Evolutionary conservation across 2,888 invertebrate species (phyloP).

Genomic region (Stegana nigrithorax): DNA sequence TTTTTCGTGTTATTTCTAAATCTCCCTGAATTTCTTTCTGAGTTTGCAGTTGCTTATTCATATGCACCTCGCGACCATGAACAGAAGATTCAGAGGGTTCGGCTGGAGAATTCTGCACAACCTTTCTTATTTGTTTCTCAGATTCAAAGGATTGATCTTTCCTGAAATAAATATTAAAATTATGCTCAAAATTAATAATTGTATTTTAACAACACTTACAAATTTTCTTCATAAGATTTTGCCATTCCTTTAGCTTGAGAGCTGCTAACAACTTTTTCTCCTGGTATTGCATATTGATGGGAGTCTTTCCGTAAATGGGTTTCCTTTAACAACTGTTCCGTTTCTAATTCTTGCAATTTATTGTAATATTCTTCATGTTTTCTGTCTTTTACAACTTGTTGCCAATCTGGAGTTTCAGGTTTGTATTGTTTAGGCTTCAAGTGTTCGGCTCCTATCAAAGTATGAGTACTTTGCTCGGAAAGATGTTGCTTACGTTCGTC

Average conservation of each 20-base stretch:
- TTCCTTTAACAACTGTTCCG: slow-evolving; percentile 86
- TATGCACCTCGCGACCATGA: slow-evolving; percentile 89
- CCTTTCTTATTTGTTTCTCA: slow-evolving; percentile 71
- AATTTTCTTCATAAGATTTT: slow-evolving; percentile 82
- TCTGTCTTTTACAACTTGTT: slow-evolving; percentile 82
- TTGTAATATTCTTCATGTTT: slow-evolving; percentile 86
- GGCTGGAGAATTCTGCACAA: slow-evolving; percentile 69
- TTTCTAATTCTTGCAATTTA: slow-evolving; percentile 85
- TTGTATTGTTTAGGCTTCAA: slow-evolving; percentile 76
- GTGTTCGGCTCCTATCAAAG: slow-evolving; percentile 72
- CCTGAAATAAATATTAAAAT: slow-evolving; percentile 66
- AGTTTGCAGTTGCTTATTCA: slow-evolving; percentile 87
- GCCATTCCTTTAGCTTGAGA: slow-evolving; percentile 90
- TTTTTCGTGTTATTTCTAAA: slow-evolving; percentile 89
- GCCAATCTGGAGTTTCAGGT: slow-evolving; percentile 87
- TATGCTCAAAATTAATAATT: too few relatives aligned
- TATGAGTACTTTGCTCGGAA: slow-evolving; percentile 76
- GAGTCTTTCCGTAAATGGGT: slow-evolving; percentile 80
- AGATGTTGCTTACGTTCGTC: slow-evolving; percentile 83
- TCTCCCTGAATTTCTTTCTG: slow-evolving; percentile 91
- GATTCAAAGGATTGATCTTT: slow-evolving; percentile 67
- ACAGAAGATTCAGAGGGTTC: slow-evolving; percentile 86
- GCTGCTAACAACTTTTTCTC: slow-evolving; percentile 82
- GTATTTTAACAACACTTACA: slow-evolving; percentile 75
- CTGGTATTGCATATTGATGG: slow-evolving; percentile 87